Evolutionary conservation across 1,140 invertebrate species (phyloP).

Genomic region (Ips nitidus): DNA sequence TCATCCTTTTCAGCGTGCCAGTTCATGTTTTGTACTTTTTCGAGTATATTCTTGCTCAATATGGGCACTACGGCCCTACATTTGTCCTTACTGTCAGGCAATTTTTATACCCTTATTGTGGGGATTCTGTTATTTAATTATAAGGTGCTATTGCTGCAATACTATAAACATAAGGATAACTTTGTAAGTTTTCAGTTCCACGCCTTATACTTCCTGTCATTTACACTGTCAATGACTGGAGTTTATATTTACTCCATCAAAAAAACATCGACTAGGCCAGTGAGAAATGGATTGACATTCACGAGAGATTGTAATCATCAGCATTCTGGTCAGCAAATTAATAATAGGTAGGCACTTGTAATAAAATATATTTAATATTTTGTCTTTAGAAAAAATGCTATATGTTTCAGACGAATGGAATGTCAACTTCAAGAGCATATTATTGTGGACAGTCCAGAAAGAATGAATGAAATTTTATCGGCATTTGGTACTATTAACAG

Average conservation of each 20-base stretch:
- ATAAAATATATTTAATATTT: constrained; percentile 18
- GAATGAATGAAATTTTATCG: constrained; percentile 46
- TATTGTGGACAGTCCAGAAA: constrained; percentile 46
- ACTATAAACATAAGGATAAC: constrained; percentile 13
- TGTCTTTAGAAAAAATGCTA: background rate
- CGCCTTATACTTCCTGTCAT: constrained; percentile 77
- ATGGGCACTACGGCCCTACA: constrained; percentile 82
- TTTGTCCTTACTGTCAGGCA: constrained; percentile 78
- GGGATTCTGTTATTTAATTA: constrained; percentile 82
- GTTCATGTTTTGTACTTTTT: constrained; percentile 77
- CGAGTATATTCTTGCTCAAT: constrained; percentile 74
- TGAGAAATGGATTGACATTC: constrained; percentile 18
- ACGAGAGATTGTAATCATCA: constrained; percentile 41
- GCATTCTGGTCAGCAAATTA: constrained; percentile 40
- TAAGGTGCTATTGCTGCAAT: constrained; percentile 61
- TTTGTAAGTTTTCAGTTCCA: constrained; percentile 67
- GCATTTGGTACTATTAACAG: constrained; percentile 49
- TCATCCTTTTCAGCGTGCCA: constrained; percentile 58
- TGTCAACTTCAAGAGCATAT: constrained; percentile 49
- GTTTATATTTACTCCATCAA: constrained; percentile 72
- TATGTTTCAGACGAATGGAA: constrained; percentile 35
- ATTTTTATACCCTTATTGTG: constrained; percentile 82
- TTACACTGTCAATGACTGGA: constrained; percentile 72
- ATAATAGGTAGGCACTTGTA: constrained; percentile 17
- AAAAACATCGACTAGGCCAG: constrained; percentile 50